These are phyloP conservation scores for Globodera ellingtonae DNA, from an alignment of 1,140 invertebrate species.

Conservation along the genomic window DNA sequence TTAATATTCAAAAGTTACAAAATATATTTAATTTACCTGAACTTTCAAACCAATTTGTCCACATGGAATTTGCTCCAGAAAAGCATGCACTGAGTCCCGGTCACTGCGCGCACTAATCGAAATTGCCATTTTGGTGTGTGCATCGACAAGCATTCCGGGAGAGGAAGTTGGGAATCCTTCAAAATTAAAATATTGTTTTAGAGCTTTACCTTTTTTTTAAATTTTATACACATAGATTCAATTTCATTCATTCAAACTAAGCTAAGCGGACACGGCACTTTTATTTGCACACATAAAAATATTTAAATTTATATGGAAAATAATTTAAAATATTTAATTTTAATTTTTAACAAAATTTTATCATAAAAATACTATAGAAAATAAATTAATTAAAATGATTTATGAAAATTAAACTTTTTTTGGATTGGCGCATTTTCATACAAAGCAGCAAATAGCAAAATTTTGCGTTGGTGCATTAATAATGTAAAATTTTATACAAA, in stretches of 20 bases:
- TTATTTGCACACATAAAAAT: too few relatives aligned
- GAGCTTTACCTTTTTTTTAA: background rate
- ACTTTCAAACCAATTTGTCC: constrained; percentile 52
- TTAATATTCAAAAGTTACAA: too few relatives aligned
- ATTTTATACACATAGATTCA: background rate
- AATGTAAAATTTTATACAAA: background rate
- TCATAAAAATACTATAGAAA: too few relatives aligned
- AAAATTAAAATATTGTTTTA: background rate
- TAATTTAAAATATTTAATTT: too few relatives aligned
- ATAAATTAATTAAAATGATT: too few relatives aligned
- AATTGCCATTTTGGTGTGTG: constrained; percentile 45
- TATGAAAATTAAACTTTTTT: too few relatives aligned
- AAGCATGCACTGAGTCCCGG: constrained; percentile 50
- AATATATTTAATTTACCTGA: background rate
- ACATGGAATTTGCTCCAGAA: constrained; percentile 61
- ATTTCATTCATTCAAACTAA: background rate
- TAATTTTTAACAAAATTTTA: too few relatives aligned
- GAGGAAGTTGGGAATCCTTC: background rate
- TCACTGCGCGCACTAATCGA: constrained; percentile 60
- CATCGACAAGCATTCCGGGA: constrained; percentile 18
- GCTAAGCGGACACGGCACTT: background rate
- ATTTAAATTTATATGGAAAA: too few relatives aligned
- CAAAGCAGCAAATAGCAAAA: background rate
- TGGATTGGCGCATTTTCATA: too few relatives aligned
- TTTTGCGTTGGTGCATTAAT: background rate